Evolutionary conservation across 2,888 invertebrate species (phyloP).

Genomic region (Stenichneumon culpator): DNA sequence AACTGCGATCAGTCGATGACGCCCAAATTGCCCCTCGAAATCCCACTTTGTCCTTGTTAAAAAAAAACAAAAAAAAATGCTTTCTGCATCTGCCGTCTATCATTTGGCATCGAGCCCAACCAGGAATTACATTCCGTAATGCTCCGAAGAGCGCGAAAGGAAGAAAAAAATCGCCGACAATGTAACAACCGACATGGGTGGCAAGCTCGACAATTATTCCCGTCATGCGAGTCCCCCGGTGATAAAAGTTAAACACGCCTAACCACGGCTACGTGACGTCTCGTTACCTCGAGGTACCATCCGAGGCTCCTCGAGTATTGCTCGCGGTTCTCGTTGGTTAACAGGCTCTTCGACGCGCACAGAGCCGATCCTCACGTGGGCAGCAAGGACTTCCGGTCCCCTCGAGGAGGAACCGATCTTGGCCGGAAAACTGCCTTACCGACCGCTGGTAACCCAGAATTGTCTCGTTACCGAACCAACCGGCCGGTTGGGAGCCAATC

Average conservation of each 20-base stretch:
- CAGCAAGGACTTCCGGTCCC: conserved; percentile 63
- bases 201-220: conserved; percentile 78
- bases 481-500: too few species aligned
- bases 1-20: conserved; percentile 45
- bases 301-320: conserved; percentile 38
- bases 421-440: background rate
- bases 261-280: conserved; percentile 79
- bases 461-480: background rate
- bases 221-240: conserved; percentile 80
- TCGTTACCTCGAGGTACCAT: conserved; percentile 63
- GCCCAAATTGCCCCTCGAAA: conserved; percentile 32
- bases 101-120: background rate
- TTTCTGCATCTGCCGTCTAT: too few species aligned
- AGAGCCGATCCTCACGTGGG: conserved; percentile 1
- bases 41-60: background rate
- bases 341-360: conserved; percentile 29
- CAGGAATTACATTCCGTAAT: conserved; percentile 12
- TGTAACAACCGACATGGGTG: conserved; percentile 77
- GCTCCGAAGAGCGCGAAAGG: conserved; percentile 39
- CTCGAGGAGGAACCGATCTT: conserved; percentile 23
- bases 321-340: conserved; percentile 35
- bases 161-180: conserved; percentile 39
- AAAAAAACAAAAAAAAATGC: too few species aligned
- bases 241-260: conserved; percentile 82
- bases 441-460: background rate